Evolutionary conservation across 2,888 invertebrate genomes (phyloP).

Genomic region (Drosophila fulvimacula): DNA sequence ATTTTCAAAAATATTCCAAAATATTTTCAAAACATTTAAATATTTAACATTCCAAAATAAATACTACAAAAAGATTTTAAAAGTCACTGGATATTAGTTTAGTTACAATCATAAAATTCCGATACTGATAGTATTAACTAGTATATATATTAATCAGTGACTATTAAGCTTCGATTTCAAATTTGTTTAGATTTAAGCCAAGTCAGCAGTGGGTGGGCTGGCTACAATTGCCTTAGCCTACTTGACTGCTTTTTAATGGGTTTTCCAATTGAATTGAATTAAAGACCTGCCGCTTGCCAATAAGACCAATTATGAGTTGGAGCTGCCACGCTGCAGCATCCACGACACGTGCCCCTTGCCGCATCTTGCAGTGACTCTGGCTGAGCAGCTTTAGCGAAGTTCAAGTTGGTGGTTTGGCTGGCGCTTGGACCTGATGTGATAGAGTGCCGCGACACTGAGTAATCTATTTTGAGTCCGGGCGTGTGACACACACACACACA

Average conservation of each 20-base stretch:
- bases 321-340: neutral
- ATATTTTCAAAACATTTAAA: too few species aligned
- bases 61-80: too few species aligned
- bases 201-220: too few species aligned
- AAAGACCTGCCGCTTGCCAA: neutral
- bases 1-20: too few species aligned
- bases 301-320: neutral
- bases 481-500: slow-evolving; percentile 33
- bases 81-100: too few species aligned
- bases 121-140: too few species aligned
- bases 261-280: neutral
- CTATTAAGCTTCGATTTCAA: too few species aligned
- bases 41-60: too few species aligned
- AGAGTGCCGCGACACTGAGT: slow-evolving; percentile 77
- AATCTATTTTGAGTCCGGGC: slow-evolving; percentile 74
- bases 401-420: slow-evolving; percentile 30
- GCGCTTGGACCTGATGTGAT: slow-evolving; percentile 57
- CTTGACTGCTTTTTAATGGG: neutral
- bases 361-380: slow-evolving; percentile 11
- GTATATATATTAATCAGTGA: too few species aligned
- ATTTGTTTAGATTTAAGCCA: too few species aligned
- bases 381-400: slow-evolving; percentile 33
- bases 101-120: too few species aligned
- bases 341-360: neutral
- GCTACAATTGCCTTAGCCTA: neutral